A percentile compares a stretch with the other conserved stretches of the same genome.
phyloP scores from a whole-genome alignment of 2,113 vertebrate genomes.

The Mixornis gularis region DNA sequence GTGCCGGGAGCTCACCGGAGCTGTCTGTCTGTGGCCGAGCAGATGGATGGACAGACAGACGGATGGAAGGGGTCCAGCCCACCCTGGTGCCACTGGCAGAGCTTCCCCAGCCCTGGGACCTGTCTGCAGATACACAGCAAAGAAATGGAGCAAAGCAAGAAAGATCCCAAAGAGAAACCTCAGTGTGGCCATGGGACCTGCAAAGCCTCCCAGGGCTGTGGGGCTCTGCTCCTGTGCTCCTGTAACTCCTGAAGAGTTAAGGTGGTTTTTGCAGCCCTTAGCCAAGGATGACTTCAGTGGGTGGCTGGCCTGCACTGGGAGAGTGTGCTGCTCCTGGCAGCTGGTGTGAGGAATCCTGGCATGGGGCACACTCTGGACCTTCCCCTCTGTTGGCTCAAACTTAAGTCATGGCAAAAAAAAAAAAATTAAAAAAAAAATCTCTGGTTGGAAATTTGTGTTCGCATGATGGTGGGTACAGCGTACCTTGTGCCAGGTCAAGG shows the following conservation, averaged over 20 bases:
- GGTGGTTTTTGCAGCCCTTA: neutral
- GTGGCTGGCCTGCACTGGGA: neutral
- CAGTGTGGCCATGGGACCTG: rapidly evolving
- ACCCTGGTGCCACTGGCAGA: neutral
- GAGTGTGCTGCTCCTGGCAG: neutral
- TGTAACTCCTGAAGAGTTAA: neutral
- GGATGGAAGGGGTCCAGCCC: neutral
- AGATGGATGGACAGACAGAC: neutral
- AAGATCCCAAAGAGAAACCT: neutral
- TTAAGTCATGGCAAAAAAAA: neutral
- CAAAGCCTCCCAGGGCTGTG: neutral
- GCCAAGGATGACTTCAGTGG: neutral
- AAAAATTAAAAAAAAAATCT: too few species aligned
- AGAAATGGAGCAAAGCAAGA: neutral
- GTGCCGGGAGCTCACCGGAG: rapidly evolving
- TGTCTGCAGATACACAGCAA: neutral
- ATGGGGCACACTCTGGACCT: neutral
- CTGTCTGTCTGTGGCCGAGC: neutral
- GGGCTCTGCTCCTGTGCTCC: rapidly evolving
- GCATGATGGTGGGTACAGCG: rapidly evolving
- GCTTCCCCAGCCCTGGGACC: neutral
- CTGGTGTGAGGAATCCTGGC: neutral
- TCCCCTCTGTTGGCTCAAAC: neutral
- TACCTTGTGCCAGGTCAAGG: neutral
- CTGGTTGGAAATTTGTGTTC: neutral